Percentiles rank a stretch among this genome's conserved stretches.
Evolutionary conservation across 2,797 vertebrate genomes (phyloP).

Genomic region (Halcyon smyrnensis): DNA sequence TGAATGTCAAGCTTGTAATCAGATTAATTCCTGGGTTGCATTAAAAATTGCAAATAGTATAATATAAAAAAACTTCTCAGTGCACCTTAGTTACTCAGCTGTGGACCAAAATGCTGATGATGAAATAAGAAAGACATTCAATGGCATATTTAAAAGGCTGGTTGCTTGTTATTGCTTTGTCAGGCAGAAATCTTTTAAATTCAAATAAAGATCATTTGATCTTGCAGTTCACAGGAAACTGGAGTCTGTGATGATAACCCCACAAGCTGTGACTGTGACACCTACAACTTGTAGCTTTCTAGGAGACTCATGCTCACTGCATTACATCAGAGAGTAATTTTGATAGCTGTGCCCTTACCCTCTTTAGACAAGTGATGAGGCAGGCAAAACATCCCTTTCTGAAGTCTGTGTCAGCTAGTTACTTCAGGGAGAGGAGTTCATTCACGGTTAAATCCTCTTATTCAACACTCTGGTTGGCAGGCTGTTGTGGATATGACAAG

Average conservation of each 20-base stretch:
- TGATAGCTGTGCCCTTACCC: constrained; percentile 21
- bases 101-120: neutral
- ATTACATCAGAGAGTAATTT: constrained; percentile 33
- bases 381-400: neutral
- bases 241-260: neutral
- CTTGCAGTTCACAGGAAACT: neutral
- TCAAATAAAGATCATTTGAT: neutral
- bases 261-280: neutral
- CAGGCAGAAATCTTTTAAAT: neutral
- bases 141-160: neutral
- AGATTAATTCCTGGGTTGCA: neutral
- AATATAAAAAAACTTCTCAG: neutral
- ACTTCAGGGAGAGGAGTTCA: neutral
- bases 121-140: neutral
- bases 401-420: neutral
- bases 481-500: neutral
- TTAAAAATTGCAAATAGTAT: neutral
- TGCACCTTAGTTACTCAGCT: neutral
- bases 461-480: neutral
- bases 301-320: constrained; percentile 3
- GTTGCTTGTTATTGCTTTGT: neutral
- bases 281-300: constrained; percentile 6
- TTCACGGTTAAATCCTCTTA: neutral
- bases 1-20: neutral
- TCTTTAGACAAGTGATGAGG: constrained; percentile 3